Percentiles rank a stretch among this genome's conserved stretches.
Conservation (phyloP, 2,888 invertebrate species). For the Diplolepis rosae region DNA sequence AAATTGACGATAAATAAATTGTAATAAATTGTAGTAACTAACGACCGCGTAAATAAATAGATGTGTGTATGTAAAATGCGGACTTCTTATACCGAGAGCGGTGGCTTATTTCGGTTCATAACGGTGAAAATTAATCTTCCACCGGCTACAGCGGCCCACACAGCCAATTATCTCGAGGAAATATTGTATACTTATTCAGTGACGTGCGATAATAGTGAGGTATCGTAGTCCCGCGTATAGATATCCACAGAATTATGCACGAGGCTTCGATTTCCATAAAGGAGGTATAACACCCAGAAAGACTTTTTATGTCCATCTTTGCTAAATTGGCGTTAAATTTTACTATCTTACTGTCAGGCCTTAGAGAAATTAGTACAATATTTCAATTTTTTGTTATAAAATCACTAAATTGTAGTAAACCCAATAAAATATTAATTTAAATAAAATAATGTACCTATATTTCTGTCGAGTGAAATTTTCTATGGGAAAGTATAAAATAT, state of each 20-base stretch:
- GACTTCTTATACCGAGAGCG: constrained; percentile 40
- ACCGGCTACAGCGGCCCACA: constrained; percentile 50
- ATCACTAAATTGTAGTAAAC: no score
- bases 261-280: constrained; percentile 29
- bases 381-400: no score
- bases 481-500: no score
- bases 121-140: constrained; percentile 57
- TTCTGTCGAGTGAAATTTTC: no score
- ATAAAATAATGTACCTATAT: no score
- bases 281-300: constrained; percentile 1
- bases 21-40: constrained; percentile 26
- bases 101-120: constrained; percentile 49
- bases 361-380: no score
- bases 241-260: constrained; percentile 25
- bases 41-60: constrained; percentile 46
- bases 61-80: constrained; percentile 42
- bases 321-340: not conserved
- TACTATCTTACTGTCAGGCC: not conserved
- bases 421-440: no score
- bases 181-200: constrained; percentile 52
- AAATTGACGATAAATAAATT: constrained; percentile 29
- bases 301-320: no score
- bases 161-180: constrained; percentile 55
- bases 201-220: constrained; percentile 38
- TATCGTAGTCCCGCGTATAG: constrained; percentile 11